Conservation (phyloP, 2,113 vertebrate species). For the Mustela lutreola region DNA sequence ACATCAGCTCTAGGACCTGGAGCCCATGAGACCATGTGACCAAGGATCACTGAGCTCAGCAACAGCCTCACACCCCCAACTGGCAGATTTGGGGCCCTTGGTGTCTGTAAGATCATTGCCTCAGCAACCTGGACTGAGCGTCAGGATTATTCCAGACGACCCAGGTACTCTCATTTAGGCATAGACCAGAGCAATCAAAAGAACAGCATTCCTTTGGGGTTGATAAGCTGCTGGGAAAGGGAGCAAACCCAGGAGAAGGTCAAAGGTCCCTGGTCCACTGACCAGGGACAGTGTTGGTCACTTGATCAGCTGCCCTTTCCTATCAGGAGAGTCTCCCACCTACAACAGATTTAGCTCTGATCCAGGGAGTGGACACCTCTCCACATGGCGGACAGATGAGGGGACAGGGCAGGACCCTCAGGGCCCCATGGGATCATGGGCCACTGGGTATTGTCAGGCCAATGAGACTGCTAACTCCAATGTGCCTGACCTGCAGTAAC, state of each 20-base stretch:
- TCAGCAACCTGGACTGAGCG: not conserved
- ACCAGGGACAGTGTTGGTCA: not conserved
- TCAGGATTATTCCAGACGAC: not conserved
- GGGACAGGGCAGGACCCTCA: not conserved
- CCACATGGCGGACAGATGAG: not conserved
- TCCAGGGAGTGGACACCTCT: not conserved
- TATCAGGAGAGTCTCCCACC: not conserved
- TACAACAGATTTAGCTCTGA: not conserved
- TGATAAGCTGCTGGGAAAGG: not conserved
- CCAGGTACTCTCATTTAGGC: not conserved
- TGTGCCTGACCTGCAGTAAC: not conserved
- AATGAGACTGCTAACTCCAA: not conserved
- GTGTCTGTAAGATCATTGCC: not conserved
- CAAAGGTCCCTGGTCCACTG: too few relatives aligned
- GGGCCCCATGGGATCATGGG: not conserved
- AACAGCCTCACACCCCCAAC: not conserved
- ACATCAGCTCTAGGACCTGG: not conserved
- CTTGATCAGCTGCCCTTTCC: not conserved
- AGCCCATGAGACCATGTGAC: not conserved
- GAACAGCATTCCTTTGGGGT: not conserved
- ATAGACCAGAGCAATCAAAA: not conserved
- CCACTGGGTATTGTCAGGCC: not conserved
- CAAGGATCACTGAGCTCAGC: not conserved
- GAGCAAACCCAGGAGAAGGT: not conserved
- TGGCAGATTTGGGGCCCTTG: not conserved